Percentiles rank a stretch among this genome's conserved stretches.
Conservation (phyloP, 2,888 invertebrate genomes). For the Coenonympha glycerion region DNA sequence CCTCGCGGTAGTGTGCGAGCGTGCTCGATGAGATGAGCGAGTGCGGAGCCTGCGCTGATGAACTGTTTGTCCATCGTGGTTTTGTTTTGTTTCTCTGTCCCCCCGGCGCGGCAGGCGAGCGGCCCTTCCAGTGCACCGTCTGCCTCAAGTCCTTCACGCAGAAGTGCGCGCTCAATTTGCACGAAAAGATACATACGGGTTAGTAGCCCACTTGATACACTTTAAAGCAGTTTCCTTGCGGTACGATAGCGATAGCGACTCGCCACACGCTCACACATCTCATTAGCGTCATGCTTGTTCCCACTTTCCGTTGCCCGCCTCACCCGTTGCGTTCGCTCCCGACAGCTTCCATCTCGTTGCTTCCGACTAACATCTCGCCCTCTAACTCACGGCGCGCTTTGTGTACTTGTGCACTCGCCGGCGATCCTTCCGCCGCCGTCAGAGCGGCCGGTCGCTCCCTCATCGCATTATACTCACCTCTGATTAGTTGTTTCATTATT, state of each 20-base stretch:
- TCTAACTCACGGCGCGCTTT: slow-evolving; percentile 62
- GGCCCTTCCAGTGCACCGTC: slow-evolving; percentile 78
- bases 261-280: slow-evolving; percentile 48
- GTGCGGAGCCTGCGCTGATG: slow-evolving; percentile 34
- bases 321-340: slow-evolving; percentile 62
- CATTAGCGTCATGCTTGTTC: slow-evolving; percentile 73
- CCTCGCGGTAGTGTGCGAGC: slow-evolving; percentile 66
- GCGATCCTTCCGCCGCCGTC: slow-evolving; percentile 49
- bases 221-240: slow-evolving; percentile 60
- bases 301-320: slow-evolving; percentile 71
- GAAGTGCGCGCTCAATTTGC: slow-evolving; percentile 79
- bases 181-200: slow-evolving; percentile 79
- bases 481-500: slow-evolving; percentile 53
- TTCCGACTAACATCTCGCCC: slow-evolving; percentile 67
- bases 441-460: slow-evolving; percentile 50
- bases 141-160: slow-evolving; percentile 79
- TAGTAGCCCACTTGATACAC: slow-evolving; percentile 75
- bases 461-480: slow-evolving; percentile 52
- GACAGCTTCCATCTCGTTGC: slow-evolving; percentile 69
- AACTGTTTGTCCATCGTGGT: slow-evolving; percentile 75
- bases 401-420: slow-evolving; percentile 64
- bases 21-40: slow-evolving; percentile 19
- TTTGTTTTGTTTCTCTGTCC: slow-evolving; percentile 76
- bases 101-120: slow-evolving; percentile 75
- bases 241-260: slow-evolving; percentile 54